Conservation (phyloP, 2,797 vertebrate genomes). For the Muscicapa striata region DNA sequence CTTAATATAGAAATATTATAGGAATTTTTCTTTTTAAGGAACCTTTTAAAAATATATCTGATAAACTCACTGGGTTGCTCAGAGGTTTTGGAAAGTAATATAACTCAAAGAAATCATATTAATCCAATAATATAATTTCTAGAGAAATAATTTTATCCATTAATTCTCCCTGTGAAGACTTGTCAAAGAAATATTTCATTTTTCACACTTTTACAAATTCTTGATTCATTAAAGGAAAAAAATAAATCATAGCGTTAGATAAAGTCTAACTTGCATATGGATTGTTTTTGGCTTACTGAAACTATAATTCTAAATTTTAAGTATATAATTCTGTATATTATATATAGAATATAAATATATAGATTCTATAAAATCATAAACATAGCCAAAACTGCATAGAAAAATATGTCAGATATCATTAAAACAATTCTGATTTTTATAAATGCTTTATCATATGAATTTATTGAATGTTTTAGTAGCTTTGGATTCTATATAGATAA, state of each 20-base stretch:
- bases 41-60: not conserved
- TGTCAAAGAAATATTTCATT: not conserved
- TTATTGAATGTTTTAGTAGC: not conserved
- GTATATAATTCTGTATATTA: too few species aligned
- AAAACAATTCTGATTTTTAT: not conserved
- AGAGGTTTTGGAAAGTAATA: not conserved
- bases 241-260: not conserved
- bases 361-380: not conserved
- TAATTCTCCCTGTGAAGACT: not conserved
- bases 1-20: not conserved
- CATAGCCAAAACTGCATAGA: not conserved
- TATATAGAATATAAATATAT: too few species aligned
- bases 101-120: not conserved
- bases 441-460: not conserved
- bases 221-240: not conserved
- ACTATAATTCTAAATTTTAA: not conserved
- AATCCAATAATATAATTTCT: not conserved
- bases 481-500: not conserved
- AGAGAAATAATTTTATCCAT: not conserved
- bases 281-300: not conserved
- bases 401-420: not conserved
- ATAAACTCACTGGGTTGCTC: not conserved
- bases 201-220: not conserved
- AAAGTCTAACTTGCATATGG: not conserved
- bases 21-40: not conserved